Evolutionary conservation across 2,113 vertebrate species (phyloP), one percentile per base, ranked within the genome.

Genomic region (Spea bombifrons): DNA sequence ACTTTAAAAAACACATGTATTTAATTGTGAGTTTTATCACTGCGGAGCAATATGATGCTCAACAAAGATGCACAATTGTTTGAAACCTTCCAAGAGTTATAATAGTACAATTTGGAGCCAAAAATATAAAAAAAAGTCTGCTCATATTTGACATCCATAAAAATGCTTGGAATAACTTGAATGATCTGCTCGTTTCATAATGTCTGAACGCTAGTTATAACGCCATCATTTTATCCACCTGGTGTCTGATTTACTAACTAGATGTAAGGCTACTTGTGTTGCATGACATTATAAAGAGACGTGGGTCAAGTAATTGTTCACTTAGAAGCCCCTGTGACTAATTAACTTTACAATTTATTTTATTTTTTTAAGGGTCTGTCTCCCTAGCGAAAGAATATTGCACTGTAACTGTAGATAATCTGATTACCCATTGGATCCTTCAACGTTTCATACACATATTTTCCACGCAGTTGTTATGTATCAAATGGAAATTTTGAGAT

Each of bases 361-460:
- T 73, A 48, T 80, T 80, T 66, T 73, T 71, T 68, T 46, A 47
- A 69, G 49, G 6, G 55, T 30, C 53, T 73, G 55, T n/a, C 50
- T 67, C 77, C 63, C 64, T 73, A 67, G 13, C 71, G 30, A 80
- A 73, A 67, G 77, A 52, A 80, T 72, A 47, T 71, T 66, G 64
- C 47, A n/a, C 45, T 49, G 66, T 55, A 66, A 66, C 63, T 67
- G 71, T 55, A 80, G 57, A 74, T 80, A 74, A 80, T 80, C 71
- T 68, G 71, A 73, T 80, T 80, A 73, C 71, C 53, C 70, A 46
- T 15, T 30, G 70, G 61, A 57, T 44, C 43, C 43, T 17, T 15
- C 68, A 73, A 30, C 44, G 50, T 79, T 73, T 59, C 17, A 53
- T 52, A 8, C 9, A 30, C 43, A 71, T 71, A 16, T 71, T 61